A percentile compares a stretch with the other conserved stretches of the same genome.
These are phyloP conservation scores for Vanessa tameamea DNA, from an alignment of 1,140 invertebrate genomes.

Conservation along the genomic window DNA sequence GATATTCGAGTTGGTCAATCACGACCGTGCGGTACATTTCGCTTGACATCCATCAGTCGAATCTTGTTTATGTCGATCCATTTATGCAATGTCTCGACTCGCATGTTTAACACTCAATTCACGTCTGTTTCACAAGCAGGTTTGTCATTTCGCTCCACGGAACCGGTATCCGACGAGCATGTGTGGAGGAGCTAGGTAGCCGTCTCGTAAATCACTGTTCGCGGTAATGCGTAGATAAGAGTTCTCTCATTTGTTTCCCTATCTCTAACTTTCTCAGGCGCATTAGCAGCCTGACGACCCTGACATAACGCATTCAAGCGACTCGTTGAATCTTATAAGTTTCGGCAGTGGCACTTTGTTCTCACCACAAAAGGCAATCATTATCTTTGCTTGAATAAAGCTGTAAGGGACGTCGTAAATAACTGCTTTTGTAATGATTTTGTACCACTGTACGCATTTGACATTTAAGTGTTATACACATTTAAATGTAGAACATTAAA, in stretches of 20 bases:
- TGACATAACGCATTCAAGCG: slow-evolving; percentile 25
- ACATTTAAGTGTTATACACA: background rate
- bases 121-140: slow-evolving; percentile 62
- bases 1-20: slow-evolving; percentile 15
- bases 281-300: slow-evolving; percentile 26
- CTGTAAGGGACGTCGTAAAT: slow-evolving; percentile 7
- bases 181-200: slow-evolving; percentile 50
- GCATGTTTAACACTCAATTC: slow-evolving; percentile 67
- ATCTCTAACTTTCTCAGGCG: slow-evolving; percentile 36
- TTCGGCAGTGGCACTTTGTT: slow-evolving; percentile 9
- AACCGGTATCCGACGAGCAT: slow-evolving; percentile 56
- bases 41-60: slow-evolving; percentile 35
- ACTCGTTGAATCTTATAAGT: slow-evolving; percentile 17
- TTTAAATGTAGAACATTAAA: background rate
- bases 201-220: slow-evolving; percentile 68
- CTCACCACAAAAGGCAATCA: slow-evolving; percentile 15
- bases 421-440: slow-evolving; percentile 9
- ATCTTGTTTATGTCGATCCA: slow-evolving; percentile 43
- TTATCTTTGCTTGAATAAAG: slow-evolving; percentile 13
- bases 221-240: slow-evolving; percentile 75
- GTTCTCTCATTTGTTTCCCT: slow-evolving; percentile 69
- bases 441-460: background rate
- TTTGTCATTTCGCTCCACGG: slow-evolving; percentile 55
- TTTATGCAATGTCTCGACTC: slow-evolving; percentile 52
- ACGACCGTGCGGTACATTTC: slow-evolving; percentile 20